Evolutionary conservation across 2,113 vertebrate genomes (phyloP).

Genomic region (Stigmatopora nigra): DNA sequence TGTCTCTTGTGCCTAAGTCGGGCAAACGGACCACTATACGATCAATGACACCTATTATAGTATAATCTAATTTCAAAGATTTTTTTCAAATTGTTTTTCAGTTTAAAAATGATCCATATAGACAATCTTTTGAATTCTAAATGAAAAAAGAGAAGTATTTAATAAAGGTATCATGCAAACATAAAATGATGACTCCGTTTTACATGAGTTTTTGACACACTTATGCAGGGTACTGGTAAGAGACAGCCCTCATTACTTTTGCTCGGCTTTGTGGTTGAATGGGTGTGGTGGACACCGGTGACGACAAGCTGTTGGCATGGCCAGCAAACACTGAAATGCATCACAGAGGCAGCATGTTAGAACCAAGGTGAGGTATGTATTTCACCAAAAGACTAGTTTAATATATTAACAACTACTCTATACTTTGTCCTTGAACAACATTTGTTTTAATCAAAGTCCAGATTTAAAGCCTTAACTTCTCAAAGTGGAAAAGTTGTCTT

Average conservation of each 20-base stretch:
- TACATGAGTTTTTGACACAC: not conserved
- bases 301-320: constrained; percentile 7
- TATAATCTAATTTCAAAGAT: no score
- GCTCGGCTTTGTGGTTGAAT: not conserved
- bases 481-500: not conserved
- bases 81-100: no score
- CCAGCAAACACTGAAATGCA: not conserved
- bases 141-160: not conserved
- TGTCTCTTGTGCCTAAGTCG: no score
- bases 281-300: constrained; percentile 22
- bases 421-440: not conserved
- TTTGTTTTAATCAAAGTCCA: not conserved
- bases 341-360: not conserved
- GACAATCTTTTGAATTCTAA: not conserved
- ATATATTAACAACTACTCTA: not conserved
- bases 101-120: not conserved
- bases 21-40: no score
- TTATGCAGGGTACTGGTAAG: not conserved
- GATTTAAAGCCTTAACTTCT: not conserved
- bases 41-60: no score
- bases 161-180: not conserved
- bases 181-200: not conserved
- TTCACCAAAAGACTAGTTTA: not conserved
- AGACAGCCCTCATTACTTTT: not conserved
- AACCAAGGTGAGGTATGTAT: not conserved